Evolutionary conservation across 2,888 invertebrate species (phyloP), one percentile per base, ranked within the genome.

Genomic region (Clostera curtula): DNA sequence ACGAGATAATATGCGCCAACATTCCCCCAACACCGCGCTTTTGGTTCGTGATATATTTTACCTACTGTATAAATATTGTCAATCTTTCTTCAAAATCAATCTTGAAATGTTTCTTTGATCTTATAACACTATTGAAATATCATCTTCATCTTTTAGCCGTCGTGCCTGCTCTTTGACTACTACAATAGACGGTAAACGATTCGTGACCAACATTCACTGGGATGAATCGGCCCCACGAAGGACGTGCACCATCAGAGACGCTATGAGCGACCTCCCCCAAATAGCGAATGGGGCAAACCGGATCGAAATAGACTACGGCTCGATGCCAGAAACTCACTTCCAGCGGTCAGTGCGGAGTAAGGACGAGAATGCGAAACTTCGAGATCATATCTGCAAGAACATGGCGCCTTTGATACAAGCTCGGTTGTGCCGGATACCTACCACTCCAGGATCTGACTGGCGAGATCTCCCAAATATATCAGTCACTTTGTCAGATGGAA

Each of bases 341-440:
- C 95, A 95, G 67, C 85, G 89, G 46, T 45, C 89, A 79, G 86
- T 92, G 41, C 76, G 93, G 32, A 86, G 87, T 16, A 76, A 79
- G 32, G 85, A 87, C 36, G 85, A 86, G 36, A 80, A 79, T 32
- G 79, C 82, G 0, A 70, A 87, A 31, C 59, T 92, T 16, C 71
- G 86, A 5, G 94, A 95, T 62, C 95, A 95, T 52, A 87, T 93
- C 34, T 93, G 93, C 59, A 95, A 94, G 61, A 91, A 93, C 51
- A 92, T 95, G 92, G 89, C 90, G 16, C 87, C 92, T 1, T 66
- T 95, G 15, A 91, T 93, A 1, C 91, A 89, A 63, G 92, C 92
- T 0, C 85, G 95, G 29, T 93, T 95, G 56, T 74, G 86, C 11
- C 86, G 92, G 36, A 89, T 95, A 30, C 95, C 95, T 1, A 86